A percentile compares a stretch with the other conserved stretches of the same genome.
These are phyloP conservation scores for Phrynocephalus forsythii DNA, from an alignment of 2,797 vertebrate species.

Conservation along the genomic window DNA sequence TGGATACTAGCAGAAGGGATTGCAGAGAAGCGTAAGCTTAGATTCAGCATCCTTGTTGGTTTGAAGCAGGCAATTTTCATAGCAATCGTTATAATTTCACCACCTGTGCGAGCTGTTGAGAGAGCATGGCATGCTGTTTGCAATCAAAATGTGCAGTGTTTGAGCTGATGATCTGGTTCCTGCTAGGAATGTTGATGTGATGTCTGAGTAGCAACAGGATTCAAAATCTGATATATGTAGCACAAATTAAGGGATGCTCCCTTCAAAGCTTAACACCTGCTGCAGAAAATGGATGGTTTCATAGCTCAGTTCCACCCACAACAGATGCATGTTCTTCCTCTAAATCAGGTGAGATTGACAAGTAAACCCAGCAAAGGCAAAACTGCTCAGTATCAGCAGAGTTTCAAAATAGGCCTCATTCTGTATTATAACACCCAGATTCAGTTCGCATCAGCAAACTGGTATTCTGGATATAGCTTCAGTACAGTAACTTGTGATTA, in stretches of 20 bases:
- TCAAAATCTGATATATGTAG: slow-evolving; percentile 67
- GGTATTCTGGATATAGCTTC: background rate
- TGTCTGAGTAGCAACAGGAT: slow-evolving; percentile 61
- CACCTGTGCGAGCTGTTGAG: slow-evolving; percentile 68
- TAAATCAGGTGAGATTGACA: slow-evolving; percentile 66
- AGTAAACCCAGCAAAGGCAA: slow-evolving; percentile 65
- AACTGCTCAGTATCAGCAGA: slow-evolving; percentile 55
- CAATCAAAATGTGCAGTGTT: slow-evolving; percentile 65
- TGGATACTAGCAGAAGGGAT: background rate
- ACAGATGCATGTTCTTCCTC: slow-evolving; percentile 44
- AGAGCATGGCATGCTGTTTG: slow-evolving; percentile 65
- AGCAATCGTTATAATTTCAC: slow-evolving; percentile 71
- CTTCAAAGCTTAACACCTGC: slow-evolving; percentile 63
- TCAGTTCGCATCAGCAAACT: background rate
- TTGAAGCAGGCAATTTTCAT: slow-evolving; percentile 64
- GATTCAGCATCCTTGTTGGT: slow-evolving; percentile 47
- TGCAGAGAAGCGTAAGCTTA: slow-evolving; percentile 45
- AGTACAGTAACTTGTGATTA: background rate
- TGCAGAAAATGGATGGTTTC: slow-evolving; percentile 69
- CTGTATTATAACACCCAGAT: background rate
- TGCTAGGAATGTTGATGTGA: slow-evolving; percentile 70
- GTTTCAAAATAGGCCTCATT: background rate
- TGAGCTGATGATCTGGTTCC: slow-evolving; percentile 68
- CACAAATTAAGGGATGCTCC: slow-evolving; percentile 63
- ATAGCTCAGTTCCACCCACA: slow-evolving; percentile 66